Evolutionary conservation across 2,797 vertebrate species (phyloP).

Genomic region (Todus mexicanus): DNA sequence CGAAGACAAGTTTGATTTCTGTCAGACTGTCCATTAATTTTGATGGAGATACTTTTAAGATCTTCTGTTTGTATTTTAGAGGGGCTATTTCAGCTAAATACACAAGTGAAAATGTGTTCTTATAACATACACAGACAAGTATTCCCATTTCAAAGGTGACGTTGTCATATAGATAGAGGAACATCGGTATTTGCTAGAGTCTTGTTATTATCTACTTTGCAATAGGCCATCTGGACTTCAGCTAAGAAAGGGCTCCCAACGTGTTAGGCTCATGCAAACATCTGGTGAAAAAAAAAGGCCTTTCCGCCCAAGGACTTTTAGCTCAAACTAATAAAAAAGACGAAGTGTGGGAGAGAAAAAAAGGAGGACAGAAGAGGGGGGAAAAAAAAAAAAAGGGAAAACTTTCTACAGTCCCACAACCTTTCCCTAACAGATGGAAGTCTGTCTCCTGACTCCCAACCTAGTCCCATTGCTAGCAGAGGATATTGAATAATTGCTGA

Average conservation of each 20-base stretch:
- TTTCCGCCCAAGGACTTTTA: constrained; percentile 34
- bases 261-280: constrained; percentile 45
- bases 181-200: neutral
- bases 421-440: constrained; percentile 11
- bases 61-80: neutral
- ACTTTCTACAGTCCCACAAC: neutral
- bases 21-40: constrained; percentile 61
- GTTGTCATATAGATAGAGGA: neutral
- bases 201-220: constrained; percentile 50
- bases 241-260: neutral
- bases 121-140: neutral
- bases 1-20: constrained; percentile 41
- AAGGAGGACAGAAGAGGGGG: neutral
- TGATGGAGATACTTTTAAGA: constrained; percentile 7
- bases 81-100: neutral
- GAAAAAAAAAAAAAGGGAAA: fast-evolving
- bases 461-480: neutral
- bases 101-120: neutral
- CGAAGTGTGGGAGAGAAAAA: neutral
- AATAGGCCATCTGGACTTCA: constrained; percentile 39
- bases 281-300: constrained; percentile 19
- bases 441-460: neutral
- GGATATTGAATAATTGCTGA: neutral
- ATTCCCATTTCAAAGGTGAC: constrained; percentile 30
- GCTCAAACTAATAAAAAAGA: neutral